These are phyloP conservation scores for Chanos chanos DNA, from an alignment of 2,797 vertebrate genomes.

Conservation along the genomic window DNA sequence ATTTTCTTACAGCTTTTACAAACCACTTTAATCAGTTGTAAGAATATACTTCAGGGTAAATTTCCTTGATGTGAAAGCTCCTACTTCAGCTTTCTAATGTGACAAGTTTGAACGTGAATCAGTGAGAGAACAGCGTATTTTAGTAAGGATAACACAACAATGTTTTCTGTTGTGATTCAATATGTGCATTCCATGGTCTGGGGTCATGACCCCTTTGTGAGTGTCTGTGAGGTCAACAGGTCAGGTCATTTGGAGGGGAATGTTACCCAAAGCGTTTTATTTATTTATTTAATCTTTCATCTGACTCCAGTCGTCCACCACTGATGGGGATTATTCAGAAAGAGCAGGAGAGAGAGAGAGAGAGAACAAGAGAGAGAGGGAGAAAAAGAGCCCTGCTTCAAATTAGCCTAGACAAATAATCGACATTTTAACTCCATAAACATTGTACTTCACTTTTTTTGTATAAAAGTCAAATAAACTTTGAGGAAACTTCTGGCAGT, in stretches of 20 bases:
- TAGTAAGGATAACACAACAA: constrained; percentile 12
- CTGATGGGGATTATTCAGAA: constrained; percentile 59
- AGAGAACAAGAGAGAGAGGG: constrained; percentile 16
- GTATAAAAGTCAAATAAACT: constrained; percentile 66
- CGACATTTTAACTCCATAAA: constrained; percentile 58
- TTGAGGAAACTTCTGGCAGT: constrained; percentile 39
- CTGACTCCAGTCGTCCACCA: constrained; percentile 55
- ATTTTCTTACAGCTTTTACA: too few species aligned
- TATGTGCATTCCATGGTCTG: constrained; percentile 21
- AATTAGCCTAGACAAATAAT: constrained; percentile 78
- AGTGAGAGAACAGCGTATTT: background rate
- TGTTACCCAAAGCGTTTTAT: constrained; percentile 67
- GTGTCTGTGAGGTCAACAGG: constrained; percentile 62
- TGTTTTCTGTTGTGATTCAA: too few species aligned
- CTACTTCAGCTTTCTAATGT: too few species aligned
- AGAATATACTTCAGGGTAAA: too few species aligned
- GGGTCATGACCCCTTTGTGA: constrained; percentile 62
- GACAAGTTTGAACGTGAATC: too few species aligned
- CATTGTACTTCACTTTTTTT: constrained; percentile 51
- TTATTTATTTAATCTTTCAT: constrained; percentile 77
- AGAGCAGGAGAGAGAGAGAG: constrained; percentile 11
- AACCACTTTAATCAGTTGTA: too few species aligned
- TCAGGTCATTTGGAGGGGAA: constrained; percentile 67
- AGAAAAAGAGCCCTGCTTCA: constrained; percentile 65
- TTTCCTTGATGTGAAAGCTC: too few species aligned